Evolutionary conservation across 2,888 invertebrate genomes (phyloP), one percentile per base, ranked within the genome.

Genomic region (Fragum fragum): DNA sequence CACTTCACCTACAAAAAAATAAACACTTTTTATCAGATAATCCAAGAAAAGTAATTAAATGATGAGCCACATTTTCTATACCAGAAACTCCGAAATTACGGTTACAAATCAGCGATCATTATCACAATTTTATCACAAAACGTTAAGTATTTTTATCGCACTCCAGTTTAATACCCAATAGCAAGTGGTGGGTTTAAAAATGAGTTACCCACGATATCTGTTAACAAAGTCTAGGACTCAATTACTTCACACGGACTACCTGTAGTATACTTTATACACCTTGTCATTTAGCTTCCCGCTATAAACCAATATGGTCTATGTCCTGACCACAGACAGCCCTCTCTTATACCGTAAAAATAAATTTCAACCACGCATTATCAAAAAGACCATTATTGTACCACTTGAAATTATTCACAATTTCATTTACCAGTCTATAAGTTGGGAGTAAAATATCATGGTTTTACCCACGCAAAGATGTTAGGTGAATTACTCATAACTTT

Each of bases 221-320:
- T 26, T 21, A 57, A 57, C 57, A 26, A 61, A 53, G 66, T 42
- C 71, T 72, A 72, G 72, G 71, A 53, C 76, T 77, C 77, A 72
- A 72, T 77, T 77, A 77, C 32, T 72, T 66, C 77, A 32, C 52
- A 23, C 42, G 23, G 16, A 39, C 72, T 72, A 72, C 72, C 72
- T 72, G 72, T 32, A n/a, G 59, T 66, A 7, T 36, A 32, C n/a
- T 47, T 55, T 47, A 77, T 76, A 76, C 16, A 57, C 59, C 68
- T 53, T 76, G 57, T 69, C 76, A 76, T 59, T 42, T 28, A n/a
- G 21, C 57, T 26, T 57, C 57, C n/a, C 9, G 18, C 26, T 18
- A 18, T 57, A 23, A 11, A 57, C 57, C 57, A 21, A 57, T 26
- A 57, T 18, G 47, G 18, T 47, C 47, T 47, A 47, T 16, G 47